Conservation (phyloP, 2,888 invertebrate genomes). For the Hofmannophila pseudospretella region DNA sequence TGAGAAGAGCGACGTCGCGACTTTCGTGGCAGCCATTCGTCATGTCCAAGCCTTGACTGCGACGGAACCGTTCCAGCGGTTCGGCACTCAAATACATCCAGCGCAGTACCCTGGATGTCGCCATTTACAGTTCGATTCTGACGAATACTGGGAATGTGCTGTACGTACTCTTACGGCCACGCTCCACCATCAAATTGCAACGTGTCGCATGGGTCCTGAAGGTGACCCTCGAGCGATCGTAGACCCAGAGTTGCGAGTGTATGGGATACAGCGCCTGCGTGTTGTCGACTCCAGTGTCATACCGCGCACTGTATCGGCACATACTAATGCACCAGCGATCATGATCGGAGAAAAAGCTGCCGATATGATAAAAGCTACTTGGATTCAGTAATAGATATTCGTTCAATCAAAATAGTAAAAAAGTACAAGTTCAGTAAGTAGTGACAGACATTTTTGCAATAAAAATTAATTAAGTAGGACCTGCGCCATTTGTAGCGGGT, state of each 20-base stretch:
- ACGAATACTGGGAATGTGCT: conserved; percentile 85
- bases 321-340: conserved; percentile 82
- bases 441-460: too few relatives aligned
- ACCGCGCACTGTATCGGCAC: conserved; percentile 80
- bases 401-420: too few relatives aligned
- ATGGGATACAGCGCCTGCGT: conserved; percentile 78
- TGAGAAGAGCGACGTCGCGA: conserved; percentile 78
- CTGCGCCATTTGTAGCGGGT: too few relatives aligned
- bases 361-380: conserved; percentile 79
- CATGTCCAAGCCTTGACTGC: conserved; percentile 76
- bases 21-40: conserved; percentile 79
- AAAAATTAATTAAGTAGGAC: too few relatives aligned
- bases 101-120: conserved; percentile 74
- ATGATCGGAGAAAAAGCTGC: conserved; percentile 86
- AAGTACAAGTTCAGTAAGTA: too few relatives aligned
- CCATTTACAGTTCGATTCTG: conserved; percentile 66
- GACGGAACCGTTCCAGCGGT: conserved; percentile 78
- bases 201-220: conserved; percentile 84
- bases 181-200: conserved; percentile 81
- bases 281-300: conserved; percentile 84
- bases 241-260: conserved; percentile 79
- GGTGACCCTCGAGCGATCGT: conserved; percentile 81
- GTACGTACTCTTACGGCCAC: conserved; percentile 78
- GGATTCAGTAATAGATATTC: conserved; percentile 37
- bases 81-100: conserved; percentile 73